phyloP scores from a whole-genome alignment of 1,140 invertebrate species.

The Colletes gigas region DNA sequence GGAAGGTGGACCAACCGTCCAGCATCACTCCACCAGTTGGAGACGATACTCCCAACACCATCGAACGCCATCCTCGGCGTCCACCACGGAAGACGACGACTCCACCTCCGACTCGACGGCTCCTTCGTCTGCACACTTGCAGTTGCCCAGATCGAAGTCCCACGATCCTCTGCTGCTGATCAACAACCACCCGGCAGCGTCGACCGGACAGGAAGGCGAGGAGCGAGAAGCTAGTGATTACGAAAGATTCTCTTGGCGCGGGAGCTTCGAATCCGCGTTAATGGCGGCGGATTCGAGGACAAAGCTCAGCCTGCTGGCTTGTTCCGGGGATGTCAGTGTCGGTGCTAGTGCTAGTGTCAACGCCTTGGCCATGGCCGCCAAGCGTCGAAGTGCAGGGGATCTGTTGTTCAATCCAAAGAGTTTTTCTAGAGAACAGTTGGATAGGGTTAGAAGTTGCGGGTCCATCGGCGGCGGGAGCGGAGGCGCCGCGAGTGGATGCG shows the following conservation, averaged over 20 bases:
- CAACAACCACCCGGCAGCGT: constrained; percentile 78
- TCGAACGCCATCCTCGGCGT: constrained; percentile 84
- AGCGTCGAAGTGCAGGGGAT: constrained; percentile 89
- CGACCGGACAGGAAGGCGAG: constrained; percentile 82
- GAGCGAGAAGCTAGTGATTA: constrained; percentile 91
- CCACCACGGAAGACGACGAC: constrained; percentile 90
- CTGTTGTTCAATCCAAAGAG: constrained; percentile 88
- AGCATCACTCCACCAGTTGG: constrained; percentile 75
- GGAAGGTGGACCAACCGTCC: constrained; percentile 83
- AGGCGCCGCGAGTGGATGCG: constrained; percentile 83
- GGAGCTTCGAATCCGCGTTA: constrained; percentile 93
- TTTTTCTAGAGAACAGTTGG: constrained; percentile 87
- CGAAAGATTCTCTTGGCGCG: constrained; percentile 93
- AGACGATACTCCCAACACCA: constrained; percentile 79
- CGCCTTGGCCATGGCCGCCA: constrained; percentile 85
- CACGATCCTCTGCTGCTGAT: constrained; percentile 87
- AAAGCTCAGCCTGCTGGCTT: constrained; percentile 86
- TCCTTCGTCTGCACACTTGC: constrained; percentile 66
- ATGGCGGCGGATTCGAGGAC: constrained; percentile 91
- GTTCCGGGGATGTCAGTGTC: constrained; percentile 82
- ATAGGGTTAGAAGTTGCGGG: constrained; percentile 89
- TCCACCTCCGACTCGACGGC: constrained; percentile 84
- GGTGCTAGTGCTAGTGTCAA: constrained; percentile 83
- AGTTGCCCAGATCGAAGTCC: constrained; percentile 86
- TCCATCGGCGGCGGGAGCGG: constrained; percentile 87